Conservation (phyloP, 2,888 invertebrate genomes). For the Sisyra terminalis region DNA sequence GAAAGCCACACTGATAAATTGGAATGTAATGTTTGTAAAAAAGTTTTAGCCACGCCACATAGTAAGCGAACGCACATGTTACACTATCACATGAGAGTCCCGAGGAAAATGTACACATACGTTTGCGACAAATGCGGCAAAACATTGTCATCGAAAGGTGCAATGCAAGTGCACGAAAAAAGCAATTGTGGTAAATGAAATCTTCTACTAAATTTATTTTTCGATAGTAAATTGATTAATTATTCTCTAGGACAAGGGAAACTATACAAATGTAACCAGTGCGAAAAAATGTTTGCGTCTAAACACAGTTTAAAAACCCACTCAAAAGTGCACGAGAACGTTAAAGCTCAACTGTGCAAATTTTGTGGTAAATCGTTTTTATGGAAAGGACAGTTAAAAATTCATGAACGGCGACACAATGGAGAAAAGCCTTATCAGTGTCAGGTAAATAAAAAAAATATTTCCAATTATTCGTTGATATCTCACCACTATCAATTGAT, state of each 20-base stretch:
- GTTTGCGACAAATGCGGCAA: slow-evolving; percentile 21
- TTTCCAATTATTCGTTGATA: no score
- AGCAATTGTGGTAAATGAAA: slow-evolving; percentile 29
- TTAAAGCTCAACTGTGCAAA: slow-evolving; percentile 21
- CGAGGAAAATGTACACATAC: slow-evolving; percentile 18
- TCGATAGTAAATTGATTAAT: slow-evolving; percentile 1
- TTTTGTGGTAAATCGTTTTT: slow-evolving; percentile 22
- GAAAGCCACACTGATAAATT: slow-evolving; percentile 24
- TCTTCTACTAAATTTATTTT: no score
- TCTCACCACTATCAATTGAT: no score
- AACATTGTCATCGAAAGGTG: slow-evolving; percentile 23
- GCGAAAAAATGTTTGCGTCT: slow-evolving; percentile 19
- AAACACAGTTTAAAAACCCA: slow-evolving; percentile 21
- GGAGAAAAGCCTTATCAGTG: slow-evolving; percentile 33
- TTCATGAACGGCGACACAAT: slow-evolving; percentile 28
- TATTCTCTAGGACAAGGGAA: slow-evolving; percentile 4
- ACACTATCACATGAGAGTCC: slow-evolving; percentile 17
- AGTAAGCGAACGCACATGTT: slow-evolving; percentile 27
- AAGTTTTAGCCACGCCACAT: slow-evolving; percentile 27
- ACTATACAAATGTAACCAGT: slow-evolving; percentile 9
- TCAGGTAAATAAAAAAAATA: slow-evolving; percentile 16
- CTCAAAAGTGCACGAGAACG: slow-evolving; percentile 19
- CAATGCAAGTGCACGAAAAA: slow-evolving; percentile 27
- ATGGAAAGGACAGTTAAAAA: slow-evolving; percentile 19
- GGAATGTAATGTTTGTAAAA: slow-evolving; percentile 27